Evolutionary conservation across 2,797 vertebrate species (phyloP), one percentile per base, ranked within the genome.

Genomic region (Protosalanx chinensis): DNA sequence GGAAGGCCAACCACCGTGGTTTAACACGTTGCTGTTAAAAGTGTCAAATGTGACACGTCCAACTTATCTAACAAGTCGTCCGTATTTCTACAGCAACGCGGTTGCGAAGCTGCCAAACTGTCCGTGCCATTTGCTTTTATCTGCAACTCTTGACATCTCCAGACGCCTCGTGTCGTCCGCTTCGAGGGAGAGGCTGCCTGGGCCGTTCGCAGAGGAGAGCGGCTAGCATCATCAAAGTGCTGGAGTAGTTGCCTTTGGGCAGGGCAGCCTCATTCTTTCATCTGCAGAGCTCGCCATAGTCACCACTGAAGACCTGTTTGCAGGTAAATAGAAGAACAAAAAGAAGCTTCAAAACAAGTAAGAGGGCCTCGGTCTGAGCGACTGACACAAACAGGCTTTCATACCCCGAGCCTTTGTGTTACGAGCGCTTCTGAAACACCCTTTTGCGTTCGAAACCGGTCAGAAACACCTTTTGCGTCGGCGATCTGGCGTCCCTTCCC

Each of bases 31-130:
- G 37, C 8, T 41, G 2, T 41, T 41, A 41, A 41, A 41, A 7
- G 6, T 12, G 37, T 41, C 37, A 41, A 41, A 41, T 41, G 37
- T 41, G 37, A 41, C 8, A 1, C 37, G 8, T 41, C 37, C 37
- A 41, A 41, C 37, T 12, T 12, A 41, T 12, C 10, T 41, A 41
- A n/a, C 59, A 60, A 13, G 27, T 27, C 5, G 12, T 7, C 13
- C 13, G 30, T 60, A 60, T 30, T 27, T 13, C 12, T 3, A 29
- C 41, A 27, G 49, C 51, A 20, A 29, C 16, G 10, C 4, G 35
- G 8, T 65, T 5, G 35, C 20, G 66, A 71, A 71, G 66, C 64
- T 29, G 59, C 74, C 70, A 23, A 60, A 68, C 51, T 64, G n/a
- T 71, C 20, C 37, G 64, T 13, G 20, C 20, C 33, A 8, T 49